Evolutionary conservation across 2,797 vertebrate species (phyloP), one percentile per base, ranked within the genome.

Genomic region (Syngnathus rostellatus): DNA sequence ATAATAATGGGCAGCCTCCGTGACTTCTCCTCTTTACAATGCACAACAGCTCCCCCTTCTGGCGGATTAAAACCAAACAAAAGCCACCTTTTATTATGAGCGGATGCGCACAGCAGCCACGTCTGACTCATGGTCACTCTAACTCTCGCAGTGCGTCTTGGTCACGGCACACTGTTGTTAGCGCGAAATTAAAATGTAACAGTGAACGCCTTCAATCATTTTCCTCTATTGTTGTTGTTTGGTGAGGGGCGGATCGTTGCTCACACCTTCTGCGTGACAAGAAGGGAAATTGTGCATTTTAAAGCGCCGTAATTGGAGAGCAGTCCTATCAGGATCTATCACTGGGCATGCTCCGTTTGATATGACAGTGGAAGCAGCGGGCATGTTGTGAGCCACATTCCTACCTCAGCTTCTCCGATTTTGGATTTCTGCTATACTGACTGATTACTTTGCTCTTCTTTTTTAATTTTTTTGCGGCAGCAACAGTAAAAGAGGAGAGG

Each of bases 261-360:
- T 38, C 59, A 23, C 21, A 21, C 50, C 39, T 61, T 53, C 46
- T 17, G 67, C 75, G 67, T 23, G 64, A 58, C 25, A 25, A 57
- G 65, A 45, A 31, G 7, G 46, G 31, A 50, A 68, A 63, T 38
- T 16, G 57, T 61, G 57, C 31, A 31, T 11, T 62, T 68, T 70
- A 5, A 17, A 17, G 31, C 14, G 62, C 58, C 48, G 62, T 69
- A 73, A 85, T 54, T 66, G 60, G 62, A 73, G 37, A 68, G 54
- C 31, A 66, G 31, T 31, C 31, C 61, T 72, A 61, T 63, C n/a
- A 31, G 37, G 21, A 61, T 68, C 16, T 69, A 43, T 67, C 70
- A 81, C 76, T 84, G 85, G 77, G 77, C 86, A 83, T 82, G 84
- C 81, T 86, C 79, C 69, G 58, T 81, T n/a, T 77, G 70, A 54